phyloP scores from a whole-genome alignment of 2,113 vertebrate genomes.

The Pteropus alecto region DNA sequence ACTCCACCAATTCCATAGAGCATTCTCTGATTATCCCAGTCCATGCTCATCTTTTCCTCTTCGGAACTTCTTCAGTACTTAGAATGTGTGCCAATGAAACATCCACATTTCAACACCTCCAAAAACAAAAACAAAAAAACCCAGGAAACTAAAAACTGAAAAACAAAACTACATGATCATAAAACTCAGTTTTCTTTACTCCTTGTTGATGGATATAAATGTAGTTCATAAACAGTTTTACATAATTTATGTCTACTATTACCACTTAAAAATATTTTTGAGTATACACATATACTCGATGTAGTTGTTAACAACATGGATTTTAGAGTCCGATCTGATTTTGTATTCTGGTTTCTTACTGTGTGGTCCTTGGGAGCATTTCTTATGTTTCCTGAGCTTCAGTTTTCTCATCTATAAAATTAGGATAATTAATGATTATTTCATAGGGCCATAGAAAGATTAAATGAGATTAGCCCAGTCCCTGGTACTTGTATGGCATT shows the following conservation, averaged over 20 bases:
- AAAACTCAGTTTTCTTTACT: constrained; percentile 43
- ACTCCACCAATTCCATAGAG: neutral
- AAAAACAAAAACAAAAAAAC: neutral
- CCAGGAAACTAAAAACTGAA: neutral
- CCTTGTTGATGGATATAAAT: constrained; percentile 20
- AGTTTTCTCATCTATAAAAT: constrained; percentile 37
- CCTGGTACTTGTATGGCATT: neutral
- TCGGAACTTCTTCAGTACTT: constrained; percentile 28
- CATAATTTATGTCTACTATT: neutral
- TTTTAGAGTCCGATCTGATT: neutral
- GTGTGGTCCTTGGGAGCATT: neutral
- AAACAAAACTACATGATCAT: neutral
- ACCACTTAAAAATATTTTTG: constrained; percentile 36
- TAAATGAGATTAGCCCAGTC: neutral
- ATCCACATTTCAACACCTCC: neutral
- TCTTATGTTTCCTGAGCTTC: constrained; percentile 28
- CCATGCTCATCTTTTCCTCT: neutral
- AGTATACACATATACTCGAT: neutral
- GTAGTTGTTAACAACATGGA: neutral
- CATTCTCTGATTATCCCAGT: neutral
- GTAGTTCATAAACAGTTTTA: constrained; percentile 2
- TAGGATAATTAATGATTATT: constrained; percentile 12
- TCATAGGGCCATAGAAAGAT: constrained; percentile 2
- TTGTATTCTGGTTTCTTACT: constrained; percentile 1
- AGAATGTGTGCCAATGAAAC: neutral